Percentiles rank a stretch among this genome's conserved stretches.
Evolutionary conservation across 2,113 vertebrate species (phyloP).

Genomic region (Zosterops japonicus): DNA sequence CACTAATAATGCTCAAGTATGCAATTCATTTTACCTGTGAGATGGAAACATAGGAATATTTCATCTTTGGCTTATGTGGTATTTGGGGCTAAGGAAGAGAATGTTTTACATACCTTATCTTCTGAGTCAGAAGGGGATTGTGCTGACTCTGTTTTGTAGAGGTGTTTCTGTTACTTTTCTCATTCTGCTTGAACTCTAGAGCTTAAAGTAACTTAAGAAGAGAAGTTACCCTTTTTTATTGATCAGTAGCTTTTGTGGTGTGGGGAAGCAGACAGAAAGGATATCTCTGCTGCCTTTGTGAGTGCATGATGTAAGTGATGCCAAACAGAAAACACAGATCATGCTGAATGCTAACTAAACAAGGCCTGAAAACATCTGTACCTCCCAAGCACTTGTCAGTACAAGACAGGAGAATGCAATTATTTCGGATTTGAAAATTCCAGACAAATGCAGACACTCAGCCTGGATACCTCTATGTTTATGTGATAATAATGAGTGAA

Average conservation of each 20-base stretch:
- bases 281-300: neutral
- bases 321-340: neutral
- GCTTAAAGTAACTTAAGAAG: neutral
- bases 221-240: neutral
- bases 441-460: neutral
- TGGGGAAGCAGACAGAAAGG: neutral
- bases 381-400: neutral
- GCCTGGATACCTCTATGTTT: neutral
- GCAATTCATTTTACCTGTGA: neutral
- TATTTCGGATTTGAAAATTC: neutral
- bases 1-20: neutral
- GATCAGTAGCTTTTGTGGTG: neutral
- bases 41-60: neutral
- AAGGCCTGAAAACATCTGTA: neutral
- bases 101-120: neutral
- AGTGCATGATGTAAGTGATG: neutral
- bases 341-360: neutral
- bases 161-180: neutral
- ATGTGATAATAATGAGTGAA: neutral
- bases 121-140: neutral
- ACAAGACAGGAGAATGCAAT: neutral
- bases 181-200: neutral
- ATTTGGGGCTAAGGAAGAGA: neutral
- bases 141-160: neutral
- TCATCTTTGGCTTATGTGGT: neutral